Percentiles rank a stretch among this genome's conserved stretches.
Evolutionary conservation across 2,797 vertebrate genomes (phyloP).

Genomic region (Scarus forsteni): DNA sequence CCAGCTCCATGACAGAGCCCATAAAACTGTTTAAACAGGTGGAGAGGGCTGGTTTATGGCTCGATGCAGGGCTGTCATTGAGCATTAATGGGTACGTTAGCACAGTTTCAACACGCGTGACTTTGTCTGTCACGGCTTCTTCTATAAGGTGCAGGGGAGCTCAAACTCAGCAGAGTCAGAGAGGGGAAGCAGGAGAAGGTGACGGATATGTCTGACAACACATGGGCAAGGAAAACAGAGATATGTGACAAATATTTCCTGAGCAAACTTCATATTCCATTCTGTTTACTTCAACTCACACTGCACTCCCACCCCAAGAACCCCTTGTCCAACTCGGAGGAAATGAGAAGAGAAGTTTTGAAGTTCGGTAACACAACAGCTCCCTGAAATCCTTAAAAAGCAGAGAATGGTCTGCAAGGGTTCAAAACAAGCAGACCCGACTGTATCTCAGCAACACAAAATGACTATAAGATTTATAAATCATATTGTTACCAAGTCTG

Average conservation of each 20-base stretch:
- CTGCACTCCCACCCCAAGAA: constrained; percentile 2
- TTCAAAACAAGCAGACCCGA: background rate
- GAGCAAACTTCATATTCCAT: constrained; percentile 26
- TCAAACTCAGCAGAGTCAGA: constrained; percentile 5
- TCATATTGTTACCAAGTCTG: background rate
- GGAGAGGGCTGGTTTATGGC: background rate
- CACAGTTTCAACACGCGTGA: background rate
- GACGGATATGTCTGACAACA: constrained; percentile 14
- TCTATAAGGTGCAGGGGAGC: constrained; percentile 8
- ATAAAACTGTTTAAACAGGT: constrained; percentile 32
- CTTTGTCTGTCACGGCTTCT: background rate
- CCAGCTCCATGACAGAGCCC: constrained; percentile 27
- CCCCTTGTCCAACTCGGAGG: background rate
- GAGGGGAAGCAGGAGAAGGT: constrained; percentile 8
- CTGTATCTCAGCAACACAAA: background rate
- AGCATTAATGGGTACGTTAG: constrained; percentile 13
- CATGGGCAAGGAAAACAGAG: background rate
- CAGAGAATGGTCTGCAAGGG: background rate
- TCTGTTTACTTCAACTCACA: constrained; percentile 12
- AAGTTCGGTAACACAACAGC: background rate
- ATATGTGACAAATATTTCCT: constrained; percentile 13
- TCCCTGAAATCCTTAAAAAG: background rate
- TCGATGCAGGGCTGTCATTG: constrained; percentile 11
- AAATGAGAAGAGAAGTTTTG: background rate
- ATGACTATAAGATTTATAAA: background rate